phyloP scores from a whole-genome alignment of 2,888 invertebrate genomes.

The Halocaridina rubra region DNA sequence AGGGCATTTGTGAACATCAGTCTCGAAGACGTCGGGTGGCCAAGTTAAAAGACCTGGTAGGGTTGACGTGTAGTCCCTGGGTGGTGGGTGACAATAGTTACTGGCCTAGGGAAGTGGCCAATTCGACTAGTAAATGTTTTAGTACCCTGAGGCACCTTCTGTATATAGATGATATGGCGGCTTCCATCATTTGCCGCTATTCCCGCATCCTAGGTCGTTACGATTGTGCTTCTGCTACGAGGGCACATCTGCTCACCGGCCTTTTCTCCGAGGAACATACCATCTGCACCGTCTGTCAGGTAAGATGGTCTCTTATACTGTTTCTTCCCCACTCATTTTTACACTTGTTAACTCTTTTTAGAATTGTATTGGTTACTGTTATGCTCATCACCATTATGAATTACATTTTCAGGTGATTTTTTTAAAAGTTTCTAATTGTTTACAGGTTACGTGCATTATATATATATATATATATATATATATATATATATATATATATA shows the following conservation, averaged over 20 bases:
- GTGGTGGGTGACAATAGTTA: not conserved
- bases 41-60: conserved; percentile 5
- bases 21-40: not conserved
- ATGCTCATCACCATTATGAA: too few relatives aligned
- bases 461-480: conserved; percentile 13
- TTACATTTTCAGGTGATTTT: too few relatives aligned
- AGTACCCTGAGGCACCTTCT: conserved; percentile 34
- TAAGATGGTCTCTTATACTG: not conserved
- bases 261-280: not conserved
- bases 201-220: conserved; percentile 23
- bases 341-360: too few relatives aligned
- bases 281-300: conserved; percentile 40
- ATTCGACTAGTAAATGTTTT: conserved; percentile 12
- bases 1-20: conserved; percentile 7
- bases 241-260: not conserved
- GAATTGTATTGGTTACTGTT: too few relatives aligned
- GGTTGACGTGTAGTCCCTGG: conserved; percentile 24
- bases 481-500: conserved; percentile 14
- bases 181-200: conserved; percentile 20
- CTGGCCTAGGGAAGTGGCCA: conserved; percentile 22
- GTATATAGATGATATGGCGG: conserved; percentile 34
- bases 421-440: too few relatives aligned
- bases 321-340: too few relatives aligned
- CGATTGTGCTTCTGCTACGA: conserved; percentile 14
- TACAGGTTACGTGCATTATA: too few relatives aligned